Evolutionary conservation across 2,888 invertebrate species (phyloP).

Genomic region (Chrysotoxum bicinctum): DNA sequence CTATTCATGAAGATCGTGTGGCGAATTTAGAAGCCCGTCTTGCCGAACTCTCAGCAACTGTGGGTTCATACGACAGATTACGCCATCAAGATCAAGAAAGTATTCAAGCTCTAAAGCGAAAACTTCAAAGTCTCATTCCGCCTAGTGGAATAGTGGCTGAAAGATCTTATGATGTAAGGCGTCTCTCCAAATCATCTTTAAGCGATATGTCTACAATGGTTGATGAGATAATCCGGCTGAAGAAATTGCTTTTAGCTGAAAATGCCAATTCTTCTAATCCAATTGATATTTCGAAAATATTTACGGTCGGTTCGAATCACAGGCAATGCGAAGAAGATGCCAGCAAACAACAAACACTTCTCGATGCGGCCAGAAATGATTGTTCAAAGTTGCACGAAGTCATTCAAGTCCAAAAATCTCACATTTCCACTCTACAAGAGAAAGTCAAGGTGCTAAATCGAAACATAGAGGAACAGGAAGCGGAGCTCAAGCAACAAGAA

Average conservation of each 20-base stretch:
- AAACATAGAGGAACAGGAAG: slow-evolving; percentile 86
- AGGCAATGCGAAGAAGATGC: slow-evolving; percentile 86
- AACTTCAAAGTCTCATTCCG: slow-evolving; percentile 77
- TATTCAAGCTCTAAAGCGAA: slow-evolving; percentile 84
- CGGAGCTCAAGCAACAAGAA: slow-evolving; percentile 84
- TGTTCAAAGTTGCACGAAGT: slow-evolving; percentile 76
- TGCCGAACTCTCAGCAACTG: slow-evolving; percentile 89
- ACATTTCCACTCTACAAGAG: slow-evolving; percentile 86
- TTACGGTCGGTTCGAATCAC: slow-evolving; percentile 82
- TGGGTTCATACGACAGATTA: slow-evolving; percentile 89
- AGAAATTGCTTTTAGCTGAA: slow-evolving; percentile 84
- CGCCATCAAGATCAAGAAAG: slow-evolving; percentile 88
- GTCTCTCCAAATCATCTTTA: slow-evolving; percentile 16
- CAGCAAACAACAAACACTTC: slow-evolving; percentile 85
- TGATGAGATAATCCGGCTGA: slow-evolving; percentile 86
- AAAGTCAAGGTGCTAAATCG: slow-evolving; percentile 85
- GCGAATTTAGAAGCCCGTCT: slow-evolving; percentile 88
- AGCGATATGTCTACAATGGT: slow-evolving; percentile 83
- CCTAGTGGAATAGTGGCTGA: slow-evolving; percentile 50
- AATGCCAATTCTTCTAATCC: slow-evolving; percentile 85
- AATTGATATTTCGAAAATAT: slow-evolving; percentile 84
- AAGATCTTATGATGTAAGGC: slow-evolving; percentile 20
- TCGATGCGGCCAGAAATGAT: slow-evolving; percentile 84
- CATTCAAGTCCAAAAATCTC: slow-evolving; percentile 82
- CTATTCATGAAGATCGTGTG: slow-evolving; percentile 89